These are phyloP conservation scores for Drosophila anomelani DNA, from an alignment of 2,888 invertebrate genomes.

Conservation along the genomic window DNA sequence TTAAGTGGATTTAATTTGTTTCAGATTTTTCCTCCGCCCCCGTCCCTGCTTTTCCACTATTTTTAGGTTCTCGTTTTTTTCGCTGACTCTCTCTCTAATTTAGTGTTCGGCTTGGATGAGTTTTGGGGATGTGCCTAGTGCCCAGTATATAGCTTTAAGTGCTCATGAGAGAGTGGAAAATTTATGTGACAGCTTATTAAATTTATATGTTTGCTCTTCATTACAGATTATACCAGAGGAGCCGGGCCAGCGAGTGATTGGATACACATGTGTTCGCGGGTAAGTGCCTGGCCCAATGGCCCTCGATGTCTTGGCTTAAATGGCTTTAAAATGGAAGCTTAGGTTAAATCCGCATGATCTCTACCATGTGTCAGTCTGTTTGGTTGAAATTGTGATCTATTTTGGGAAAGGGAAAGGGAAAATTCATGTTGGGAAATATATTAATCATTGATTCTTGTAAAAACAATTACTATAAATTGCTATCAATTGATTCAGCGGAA, in stretches of 20 bases:
- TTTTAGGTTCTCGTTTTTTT: constrained; percentile 57
- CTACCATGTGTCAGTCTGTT: constrained; percentile 34
- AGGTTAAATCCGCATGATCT: constrained; percentile 41
- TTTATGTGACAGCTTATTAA: constrained; percentile 78
- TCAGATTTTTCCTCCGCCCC: constrained; percentile 24
- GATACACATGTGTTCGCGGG: constrained; percentile 56
- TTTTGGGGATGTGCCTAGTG: constrained; percentile 26
- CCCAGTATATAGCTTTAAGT: constrained; percentile 59
- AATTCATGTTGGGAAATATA: neutral
- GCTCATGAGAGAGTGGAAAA: constrained; percentile 55
- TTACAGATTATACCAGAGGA: constrained; percentile 61
- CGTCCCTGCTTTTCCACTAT: constrained; percentile 42
- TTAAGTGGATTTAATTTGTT: constrained; percentile 56
- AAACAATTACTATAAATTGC: neutral
- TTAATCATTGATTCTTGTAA: neutral
- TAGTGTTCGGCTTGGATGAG: constrained; percentile 41
- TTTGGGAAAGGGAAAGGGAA: neutral
- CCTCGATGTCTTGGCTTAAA: constrained; percentile 33
- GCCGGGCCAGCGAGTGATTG: constrained; percentile 52
- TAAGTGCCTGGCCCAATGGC: constrained; percentile 33
- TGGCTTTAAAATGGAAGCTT: constrained; percentile 35
- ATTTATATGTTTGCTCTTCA: constrained; percentile 73
- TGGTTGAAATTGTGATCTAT: constrained; percentile 13
- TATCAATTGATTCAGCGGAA: neutral
- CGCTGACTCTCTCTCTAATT: constrained; percentile 47